These are phyloP conservation scores for Drosophila demipolita DNA, from an alignment of 2,888 invertebrate genomes.

Conservation along the genomic window DNA sequence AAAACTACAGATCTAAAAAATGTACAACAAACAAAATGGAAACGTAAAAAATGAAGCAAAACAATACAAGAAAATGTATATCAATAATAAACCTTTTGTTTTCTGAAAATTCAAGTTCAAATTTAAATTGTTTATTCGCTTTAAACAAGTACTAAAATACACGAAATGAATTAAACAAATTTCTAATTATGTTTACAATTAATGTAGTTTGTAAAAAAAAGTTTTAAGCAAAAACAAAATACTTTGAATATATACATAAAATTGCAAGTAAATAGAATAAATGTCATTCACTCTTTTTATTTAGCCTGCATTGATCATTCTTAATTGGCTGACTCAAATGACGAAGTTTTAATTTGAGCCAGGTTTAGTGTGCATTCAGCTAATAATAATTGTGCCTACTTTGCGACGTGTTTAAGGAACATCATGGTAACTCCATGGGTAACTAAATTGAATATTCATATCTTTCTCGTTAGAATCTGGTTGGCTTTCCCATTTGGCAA, in stretches of 20 bases:
- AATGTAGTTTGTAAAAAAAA: conserved; percentile 77
- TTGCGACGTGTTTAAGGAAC: neutral
- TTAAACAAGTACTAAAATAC: conserved; percentile 61
- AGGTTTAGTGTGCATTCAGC: neutral
- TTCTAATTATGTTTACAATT: conserved; percentile 75
- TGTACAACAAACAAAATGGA: conserved; percentile 16
- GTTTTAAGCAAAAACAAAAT: conserved; percentile 72
- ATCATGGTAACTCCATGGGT: neutral
- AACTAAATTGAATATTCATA: neutral
- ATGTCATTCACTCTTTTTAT: conserved; percentile 78
- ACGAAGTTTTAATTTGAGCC: neutral
- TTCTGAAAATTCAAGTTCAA: conserved; percentile 60
- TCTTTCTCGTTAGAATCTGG: neutral
- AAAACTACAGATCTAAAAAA: conserved; percentile 9
- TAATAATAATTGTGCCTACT: neutral
- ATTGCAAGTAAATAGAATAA: conserved; percentile 81
- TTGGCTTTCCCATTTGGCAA: neutral
- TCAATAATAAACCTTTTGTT: conserved; percentile 32
- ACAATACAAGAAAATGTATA: conserved; percentile 28
- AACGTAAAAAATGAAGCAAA: conserved; percentile 4
- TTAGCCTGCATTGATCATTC: conserved; percentile 48
- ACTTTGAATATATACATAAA: conserved; percentile 79
- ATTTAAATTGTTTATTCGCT: conserved; percentile 59
- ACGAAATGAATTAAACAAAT: conserved; percentile 68
- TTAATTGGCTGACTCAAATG: conserved; percentile 1